These are phyloP conservation scores for Neuroscelio doddi DNA, from an alignment of 2,888 invertebrate genomes.

Conservation along the genomic window DNA sequence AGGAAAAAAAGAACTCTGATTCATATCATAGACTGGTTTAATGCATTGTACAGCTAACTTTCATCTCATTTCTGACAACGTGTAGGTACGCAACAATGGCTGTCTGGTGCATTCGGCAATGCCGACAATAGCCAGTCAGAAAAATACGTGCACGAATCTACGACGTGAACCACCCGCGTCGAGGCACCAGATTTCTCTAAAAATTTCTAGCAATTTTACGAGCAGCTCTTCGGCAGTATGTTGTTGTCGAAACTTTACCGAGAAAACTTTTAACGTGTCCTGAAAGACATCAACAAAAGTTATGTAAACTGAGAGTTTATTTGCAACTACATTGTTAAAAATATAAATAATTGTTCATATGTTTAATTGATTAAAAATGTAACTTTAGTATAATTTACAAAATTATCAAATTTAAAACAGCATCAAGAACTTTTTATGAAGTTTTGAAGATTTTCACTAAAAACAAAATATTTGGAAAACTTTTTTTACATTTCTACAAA, in stretches of 20 bases:
- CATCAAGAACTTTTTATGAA: too few relatives aligned
- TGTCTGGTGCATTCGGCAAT: slow-evolving; percentile 20
- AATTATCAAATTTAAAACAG: too few relatives aligned
- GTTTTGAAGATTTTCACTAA: not conserved
- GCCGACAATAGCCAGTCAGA: slow-evolving; percentile 52
- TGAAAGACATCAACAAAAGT: too few relatives aligned
- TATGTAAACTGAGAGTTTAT: too few relatives aligned
- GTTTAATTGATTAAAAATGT: too few relatives aligned
- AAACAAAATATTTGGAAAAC: not conserved
- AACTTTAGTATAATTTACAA: too few relatives aligned
- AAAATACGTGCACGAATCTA: slow-evolving; percentile 17
- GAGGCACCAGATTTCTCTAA: slow-evolving; percentile 51
- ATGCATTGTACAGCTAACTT: slow-evolving; percentile 11
- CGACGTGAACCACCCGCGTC: slow-evolving; percentile 57
- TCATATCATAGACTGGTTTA: slow-evolving; percentile 5
- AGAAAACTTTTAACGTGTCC: too few relatives aligned
- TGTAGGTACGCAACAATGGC: slow-evolving; percentile 10
- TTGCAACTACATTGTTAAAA: too few relatives aligned
- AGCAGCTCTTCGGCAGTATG: too few relatives aligned
- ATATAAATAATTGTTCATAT: too few relatives aligned
- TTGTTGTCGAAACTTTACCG: too few relatives aligned
- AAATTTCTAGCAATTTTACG: slow-evolving; percentile 12
- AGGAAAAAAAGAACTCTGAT: too few relatives aligned
- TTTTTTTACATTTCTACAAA: not conserved
- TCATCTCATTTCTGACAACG: slow-evolving; percentile 27